Conservation (phyloP, 1,140 invertebrate species). For the Pectinophora gossypiella region DNA sequence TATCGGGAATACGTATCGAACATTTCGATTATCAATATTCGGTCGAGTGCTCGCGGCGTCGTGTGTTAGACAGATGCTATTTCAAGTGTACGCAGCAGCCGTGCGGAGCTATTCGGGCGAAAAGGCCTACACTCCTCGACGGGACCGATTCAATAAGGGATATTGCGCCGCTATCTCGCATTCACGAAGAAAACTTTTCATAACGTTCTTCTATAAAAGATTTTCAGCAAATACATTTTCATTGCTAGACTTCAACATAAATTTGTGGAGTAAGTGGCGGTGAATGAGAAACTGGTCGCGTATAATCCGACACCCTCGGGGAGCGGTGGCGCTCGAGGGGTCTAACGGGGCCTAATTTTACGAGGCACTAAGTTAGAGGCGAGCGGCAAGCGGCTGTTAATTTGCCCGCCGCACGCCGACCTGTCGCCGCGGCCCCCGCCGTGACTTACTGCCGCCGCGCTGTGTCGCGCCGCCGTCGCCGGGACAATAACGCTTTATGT, state of each 20-base stretch:
- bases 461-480: slow-evolving; percentile 10
- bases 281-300: slow-evolving; percentile 43
- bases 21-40: slow-evolving; percentile 42
- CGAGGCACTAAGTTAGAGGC: slow-evolving; percentile 68
- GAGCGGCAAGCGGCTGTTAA: slow-evolving; percentile 68
- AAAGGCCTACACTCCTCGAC: slow-evolving; percentile 17
- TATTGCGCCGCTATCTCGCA: slow-evolving; percentile 1
- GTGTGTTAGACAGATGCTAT: slow-evolving; percentile 38
- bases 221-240: background rate
- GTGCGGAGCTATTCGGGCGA: slow-evolving; percentile 23
- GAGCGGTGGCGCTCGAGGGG: slow-evolving; percentile 41
- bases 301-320: slow-evolving; percentile 40
- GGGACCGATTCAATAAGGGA: slow-evolving; percentile 11
- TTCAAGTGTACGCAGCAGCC: slow-evolving; percentile 33
- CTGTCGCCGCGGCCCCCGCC: slow-evolving; percentile 66
- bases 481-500: slow-evolving; percentile 41
- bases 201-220: slow-evolving; percentile 2
- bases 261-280: background rate
- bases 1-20: slow-evolving; percentile 7
- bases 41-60: slow-evolving; percentile 35
- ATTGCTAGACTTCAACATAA: background rate
- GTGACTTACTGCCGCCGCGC: slow-evolving; percentile 51
- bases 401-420: slow-evolving; percentile 53
- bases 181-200: slow-evolving; percentile 5
- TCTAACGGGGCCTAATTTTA: slow-evolving; percentile 66